Base-by-base conservation (phyloP, 2,797 vertebrate species). In the Myiotriccus ornatus region DNA sequence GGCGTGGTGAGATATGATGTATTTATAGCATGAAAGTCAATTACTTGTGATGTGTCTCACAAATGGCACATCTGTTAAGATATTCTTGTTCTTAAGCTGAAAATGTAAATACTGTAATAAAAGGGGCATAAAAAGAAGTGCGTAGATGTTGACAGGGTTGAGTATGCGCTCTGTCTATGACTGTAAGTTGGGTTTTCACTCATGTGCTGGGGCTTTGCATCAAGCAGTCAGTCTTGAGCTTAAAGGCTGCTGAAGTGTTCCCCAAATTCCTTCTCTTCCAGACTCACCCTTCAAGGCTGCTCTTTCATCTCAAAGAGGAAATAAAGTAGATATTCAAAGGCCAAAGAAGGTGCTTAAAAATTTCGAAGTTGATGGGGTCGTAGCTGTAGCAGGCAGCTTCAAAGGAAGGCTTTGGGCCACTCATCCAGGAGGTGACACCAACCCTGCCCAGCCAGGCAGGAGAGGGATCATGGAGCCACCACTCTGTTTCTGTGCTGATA, bases 21-120 rank as follows among this genome's bases (percentile, higher is more conserved):
- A 63, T 67, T 91, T 93, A 94, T 52, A 84, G 70, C 68, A 34
- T 34, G 23, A 79, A 85, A 96, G 74, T 63, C 44, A 34, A 46
- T 49, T 84, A 81, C 80, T 81, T 41, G 15, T 52, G 44, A 52
- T 67, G 11, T 68, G 46, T 77, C 74, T 93, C 84, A 65, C 10
- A 60, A 87, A 78, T 73, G 67, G 34, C 62, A 76, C n/a, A 70
- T 75, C 77, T 87, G 70, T 60, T 71, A 59, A 46, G 46, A 53
- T 28, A 64, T 64, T 81, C 20, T 60, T 49, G 23, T 71, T 90
- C 44, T 89, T 78, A 87, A 60, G 30, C 13, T 75, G 65, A 37
- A 84, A 69, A 89, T 68, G 24, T 87, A 71, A 80, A 74, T 62
- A 41, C 15, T 62, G 71, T 43, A 79, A 57, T 93, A 73, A 70